Evolutionary conservation across 2,888 invertebrate genomes (phyloP).

Genomic region (Andrena chrysosceles): DNA sequence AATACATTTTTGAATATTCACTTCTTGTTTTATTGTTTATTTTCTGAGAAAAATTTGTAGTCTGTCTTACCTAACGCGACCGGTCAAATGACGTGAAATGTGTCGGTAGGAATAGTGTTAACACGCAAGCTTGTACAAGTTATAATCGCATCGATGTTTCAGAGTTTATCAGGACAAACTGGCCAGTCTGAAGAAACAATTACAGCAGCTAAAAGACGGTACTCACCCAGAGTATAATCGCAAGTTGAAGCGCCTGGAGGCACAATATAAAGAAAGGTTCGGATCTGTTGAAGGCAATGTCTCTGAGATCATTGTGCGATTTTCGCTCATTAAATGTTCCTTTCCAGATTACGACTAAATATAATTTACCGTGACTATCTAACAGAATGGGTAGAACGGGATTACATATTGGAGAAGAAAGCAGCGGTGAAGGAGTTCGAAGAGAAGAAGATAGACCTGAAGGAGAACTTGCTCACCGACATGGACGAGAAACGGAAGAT

Average conservation of each 20-base stretch:
- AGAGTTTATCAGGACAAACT: slow-evolving; percentile 97
- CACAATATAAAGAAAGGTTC: slow-evolving; percentile 91
- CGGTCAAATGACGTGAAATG: too few relatives aligned
- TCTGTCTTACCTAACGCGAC: too few relatives aligned
- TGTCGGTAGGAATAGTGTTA: too few relatives aligned
- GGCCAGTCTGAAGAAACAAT: slow-evolving; percentile 93
- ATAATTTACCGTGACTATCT: slow-evolving; percentile 92
- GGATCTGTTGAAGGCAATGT: not conserved
- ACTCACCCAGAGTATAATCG: slow-evolving; percentile 94
- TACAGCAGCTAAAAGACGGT: slow-evolving; percentile 95
- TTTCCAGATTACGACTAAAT: slow-evolving; percentile 88
- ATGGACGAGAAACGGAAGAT: slow-evolving; percentile 96
- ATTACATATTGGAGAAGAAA: slow-evolving; percentile 95
- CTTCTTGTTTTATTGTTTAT: too few relatives aligned
- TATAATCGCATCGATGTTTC: slow-evolving; percentile 64
- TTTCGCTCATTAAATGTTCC: not conserved
- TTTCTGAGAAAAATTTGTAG: too few relatives aligned
- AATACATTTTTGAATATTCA: too few relatives aligned
- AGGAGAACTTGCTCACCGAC: slow-evolving; percentile 95
- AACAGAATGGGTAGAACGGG: slow-evolving; percentile 94
- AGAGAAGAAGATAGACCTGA: slow-evolving; percentile 96
- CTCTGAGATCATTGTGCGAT: not conserved
- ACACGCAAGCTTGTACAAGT: too few relatives aligned
- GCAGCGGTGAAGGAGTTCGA: slow-evolving; percentile 97
- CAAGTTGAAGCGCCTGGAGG: slow-evolving; percentile 92